Base-by-base conservation (phyloP, 1,140 invertebrate genomes). In the Protaetia brevitarsis region DNA sequence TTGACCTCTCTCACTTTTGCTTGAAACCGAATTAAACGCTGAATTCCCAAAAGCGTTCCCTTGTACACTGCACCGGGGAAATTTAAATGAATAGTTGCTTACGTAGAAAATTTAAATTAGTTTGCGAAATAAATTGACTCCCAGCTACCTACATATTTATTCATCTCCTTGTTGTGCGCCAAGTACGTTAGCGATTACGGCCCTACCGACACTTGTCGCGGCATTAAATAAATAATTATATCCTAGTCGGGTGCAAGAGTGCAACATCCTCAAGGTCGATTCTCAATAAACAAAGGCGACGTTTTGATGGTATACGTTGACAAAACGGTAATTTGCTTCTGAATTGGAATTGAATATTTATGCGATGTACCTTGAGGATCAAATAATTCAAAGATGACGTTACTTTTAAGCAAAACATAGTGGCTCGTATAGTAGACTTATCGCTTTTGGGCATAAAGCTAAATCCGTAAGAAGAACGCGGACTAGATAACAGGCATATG, bases 101-200 rank as follows among this genome's bases (percentile, higher is more conserved):
- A 51, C 19, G 41, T 51, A 51, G 41, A 7, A 51, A 51, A 19
- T 51, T 26, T 23, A 51, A 51, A 51, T 10, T 51, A 51, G 16
- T 51, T 26, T 51, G 19, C 41, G 10, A 51, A 51, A 51, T 51
- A 51, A 45, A 51, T 51, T 51, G 41, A 51, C 41, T 51, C 19
- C 26, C 41, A 10, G n/a, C n/a, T n/a, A n/a, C n/a, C 26, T 51
- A 23, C 41, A 51, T 51, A 23, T 51, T 51, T 51, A 51, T 51
- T 51, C 41, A 51, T 51, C 13, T 19, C 19, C 3, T 6, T 51
- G 19, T 51, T 8, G 13, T 19, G 41, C 26, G 41, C 41, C 41
- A 51, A 51, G 41, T 51, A 51, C 19, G 41, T 1, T 19, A 51
- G 41, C 41, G 41, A 51, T 51, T 51, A 51, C 26, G 19, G 7